A percentile compares a stretch with the other conserved stretches of the same genome.
These are phyloP conservation scores for Lacerta viridis DNA, from an alignment of 2,797 vertebrate genomes.

Conservation along the genomic window DNA sequence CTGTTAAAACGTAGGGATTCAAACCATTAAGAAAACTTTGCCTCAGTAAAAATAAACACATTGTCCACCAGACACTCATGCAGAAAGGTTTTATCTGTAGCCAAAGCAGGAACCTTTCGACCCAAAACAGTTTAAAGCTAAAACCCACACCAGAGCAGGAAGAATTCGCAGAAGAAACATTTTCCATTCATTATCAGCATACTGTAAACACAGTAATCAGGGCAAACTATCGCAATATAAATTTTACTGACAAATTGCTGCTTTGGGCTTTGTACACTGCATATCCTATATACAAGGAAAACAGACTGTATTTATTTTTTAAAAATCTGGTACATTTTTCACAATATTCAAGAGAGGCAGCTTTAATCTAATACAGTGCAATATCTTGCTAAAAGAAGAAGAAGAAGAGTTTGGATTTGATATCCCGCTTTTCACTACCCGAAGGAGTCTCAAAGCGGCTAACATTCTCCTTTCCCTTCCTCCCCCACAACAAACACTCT, in stretches of 20 bases:
- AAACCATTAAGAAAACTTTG: slow-evolving; percentile 63
- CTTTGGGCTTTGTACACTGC: slow-evolving; percentile 35
- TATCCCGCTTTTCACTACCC: no score
- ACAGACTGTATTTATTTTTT: slow-evolving; percentile 60
- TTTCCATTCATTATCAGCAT: slow-evolving; percentile 48
- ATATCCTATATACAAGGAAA: slow-evolving; percentile 51
- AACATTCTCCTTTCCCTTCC: no score
- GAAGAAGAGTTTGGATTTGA: no score
- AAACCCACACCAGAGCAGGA: slow-evolving; percentile 52
- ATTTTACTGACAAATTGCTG: slow-evolving; percentile 59
- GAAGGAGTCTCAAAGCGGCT: no score
- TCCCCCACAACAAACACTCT: no score
- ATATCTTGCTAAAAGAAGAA: slow-evolving; percentile 44
- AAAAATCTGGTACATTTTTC: slow-evolving; percentile 56
- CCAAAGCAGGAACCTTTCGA: slow-evolving; percentile 62
- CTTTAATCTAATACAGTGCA: slow-evolving; percentile 60
- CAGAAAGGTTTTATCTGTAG: slow-evolving; percentile 64
- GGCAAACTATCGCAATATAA: slow-evolving; percentile 46
- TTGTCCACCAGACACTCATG: slow-evolving; percentile 63
- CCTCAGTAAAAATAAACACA: slow-evolving; percentile 69
- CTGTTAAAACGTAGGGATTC: slow-evolving; percentile 56
- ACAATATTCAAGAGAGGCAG: slow-evolving; percentile 43
- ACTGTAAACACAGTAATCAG: slow-evolving; percentile 67
- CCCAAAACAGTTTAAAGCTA: slow-evolving; percentile 67
- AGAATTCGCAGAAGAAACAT: slow-evolving; percentile 48